Base-by-base conservation (phyloP, 2,888 invertebrate species). In the Lithophane leautieri region DNA sequence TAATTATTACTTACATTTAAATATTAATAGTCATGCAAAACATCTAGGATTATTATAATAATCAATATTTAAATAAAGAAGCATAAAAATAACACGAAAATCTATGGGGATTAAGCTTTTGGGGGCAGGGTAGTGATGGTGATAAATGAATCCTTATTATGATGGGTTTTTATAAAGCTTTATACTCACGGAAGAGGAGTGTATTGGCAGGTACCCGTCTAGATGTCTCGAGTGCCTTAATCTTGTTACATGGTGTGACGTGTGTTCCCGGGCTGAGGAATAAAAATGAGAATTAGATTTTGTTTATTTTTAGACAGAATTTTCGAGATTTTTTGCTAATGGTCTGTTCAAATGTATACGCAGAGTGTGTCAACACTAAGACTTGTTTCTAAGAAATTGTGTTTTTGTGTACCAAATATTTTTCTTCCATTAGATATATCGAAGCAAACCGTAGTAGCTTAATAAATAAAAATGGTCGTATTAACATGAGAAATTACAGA, bases 181-280 rank as follows among this genome's bases (percentile, higher is more conserved):
- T 79, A 79, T 92, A 96, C 96, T 96, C 93, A 96, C 96, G 91
- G 95, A 90, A 72, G 93, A 88, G 69, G 94, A 89, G 90, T 94
- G 93, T 81, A 93, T 91, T 28, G 95, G 94, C 74, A 91, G 89
- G 89, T 92, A 93, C 73, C 92, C 93, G 56, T 94, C 94, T 76
- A 95, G 90, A 79, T 96, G 96, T 83, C 96, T 92, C 42, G 95
- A 96, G 87, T 96, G 96, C 78, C 93, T 89, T 93, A 96, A 93
- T 89, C 96, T 93, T 60, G 96, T 95, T 79, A 96, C 92, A 88
- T 95, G 96, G 78, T 95, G 95, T 90, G 88, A 83, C 68, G 94
- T 90, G 91, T 95, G 93, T 56, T 96, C 96, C 79, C 96, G 94
- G 72, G 91, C 96, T 96, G 95, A 83, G 86, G 84, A 93, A 87